Base-by-base conservation (phyloP, 2,113 vertebrate species). In the Arothron firmamentum region DNA sequence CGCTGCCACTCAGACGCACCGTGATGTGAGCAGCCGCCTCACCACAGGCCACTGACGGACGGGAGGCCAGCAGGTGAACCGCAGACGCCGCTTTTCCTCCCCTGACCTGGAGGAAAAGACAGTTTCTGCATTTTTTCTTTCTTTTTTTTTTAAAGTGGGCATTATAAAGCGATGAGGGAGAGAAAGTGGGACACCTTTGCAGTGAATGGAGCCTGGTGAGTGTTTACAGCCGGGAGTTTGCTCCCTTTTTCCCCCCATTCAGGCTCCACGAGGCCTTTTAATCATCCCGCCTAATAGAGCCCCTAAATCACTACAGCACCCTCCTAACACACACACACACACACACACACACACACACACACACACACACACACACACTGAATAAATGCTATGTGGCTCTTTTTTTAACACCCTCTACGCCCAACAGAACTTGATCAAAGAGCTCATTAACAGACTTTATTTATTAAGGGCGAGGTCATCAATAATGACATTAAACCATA, bases 1-100 rank as follows among this genome's bases (percentile, higher is more conserved):
- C 88, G 75, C 82, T 78, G 81, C 76, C 67, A 81, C 85, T 89
- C 88, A 89, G 88, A 85, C 85, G 74, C 85, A 86, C 81, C 63
- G 56, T 85, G 82, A 86, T 86, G 84, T 89, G 75, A 85, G 78
- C 81, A 85, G 80, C 79, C 72, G 79, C 72, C 75, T 60, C 82
- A 84, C 88, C 82, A 85, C 86, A 68, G 88, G 86, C 86, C 15
- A 84, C 46, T n/a, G 51, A 7, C 12, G n/a, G 57, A 45, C 46
- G 52, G 28, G 56, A 16, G 54, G 53, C 1, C n/a, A n/a, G 46
- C n/a, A 18, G 19, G 9, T 11, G 19, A 23, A 17, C 61, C 46
- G 16, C 13, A 48, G 17, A 48, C 46, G 18, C 7, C 2, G 15
- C 3, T 16, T 45, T 45, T 45, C 25, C 34, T 38, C 34, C 11